Conservation (phyloP, 2,113 vertebrate genomes). For the Lontra canadensis region DNA sequence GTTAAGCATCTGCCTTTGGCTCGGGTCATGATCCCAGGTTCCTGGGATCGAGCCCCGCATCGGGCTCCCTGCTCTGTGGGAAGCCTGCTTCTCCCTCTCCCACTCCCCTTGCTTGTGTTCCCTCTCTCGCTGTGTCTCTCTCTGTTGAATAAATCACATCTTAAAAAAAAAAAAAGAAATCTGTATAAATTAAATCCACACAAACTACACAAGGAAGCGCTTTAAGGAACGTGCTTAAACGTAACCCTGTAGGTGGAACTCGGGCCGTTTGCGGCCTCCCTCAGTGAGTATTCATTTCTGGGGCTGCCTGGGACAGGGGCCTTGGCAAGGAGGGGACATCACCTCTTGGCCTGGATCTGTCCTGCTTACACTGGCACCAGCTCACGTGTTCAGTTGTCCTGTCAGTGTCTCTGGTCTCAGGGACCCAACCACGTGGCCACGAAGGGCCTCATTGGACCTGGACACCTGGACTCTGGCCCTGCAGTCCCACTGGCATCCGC, state of each 20-base stretch:
- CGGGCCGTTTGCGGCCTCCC: rapidly evolving
- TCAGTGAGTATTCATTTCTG: background rate
- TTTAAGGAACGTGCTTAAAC: background rate
- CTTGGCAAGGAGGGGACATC: too few relatives aligned
- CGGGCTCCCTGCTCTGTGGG: too few relatives aligned
- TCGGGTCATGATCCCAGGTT: too few relatives aligned
- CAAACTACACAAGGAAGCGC: background rate
- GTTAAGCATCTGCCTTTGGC: too few relatives aligned
- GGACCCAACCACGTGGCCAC: rapidly evolving
- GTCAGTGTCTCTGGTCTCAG: background rate
- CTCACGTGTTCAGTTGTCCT: rapidly evolving
- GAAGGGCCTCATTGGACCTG: too few relatives aligned
- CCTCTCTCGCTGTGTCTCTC: too few relatives aligned
- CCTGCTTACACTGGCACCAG: background rate
- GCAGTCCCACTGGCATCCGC: background rate
- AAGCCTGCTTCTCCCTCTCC: too few relatives aligned
- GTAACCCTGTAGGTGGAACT: too few relatives aligned
- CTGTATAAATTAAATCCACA: background rate
- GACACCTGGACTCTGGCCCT: background rate
- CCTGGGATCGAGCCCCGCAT: too few relatives aligned
- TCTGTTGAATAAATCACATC: too few relatives aligned
- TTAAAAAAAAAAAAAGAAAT: background rate
- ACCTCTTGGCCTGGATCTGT: background rate
- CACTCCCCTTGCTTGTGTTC: too few relatives aligned
- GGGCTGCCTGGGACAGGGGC: background rate